Conservation (phyloP, 2,797 vertebrate genomes). For the Leptoclinus maculatus region DNA sequence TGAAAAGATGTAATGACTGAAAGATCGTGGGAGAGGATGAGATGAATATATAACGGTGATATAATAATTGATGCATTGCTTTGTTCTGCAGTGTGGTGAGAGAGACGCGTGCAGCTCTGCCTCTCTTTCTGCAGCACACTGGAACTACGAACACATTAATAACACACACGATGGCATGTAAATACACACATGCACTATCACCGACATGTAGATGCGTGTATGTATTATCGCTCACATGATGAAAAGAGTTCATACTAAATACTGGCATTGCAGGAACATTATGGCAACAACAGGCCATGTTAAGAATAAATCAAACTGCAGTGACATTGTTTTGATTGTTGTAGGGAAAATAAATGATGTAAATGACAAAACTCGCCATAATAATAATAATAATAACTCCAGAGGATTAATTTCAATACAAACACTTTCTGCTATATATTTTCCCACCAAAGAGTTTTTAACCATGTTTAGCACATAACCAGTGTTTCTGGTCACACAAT, state of each 20-base stretch:
- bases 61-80: conserved; percentile 7
- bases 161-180: background rate
- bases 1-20: background rate
- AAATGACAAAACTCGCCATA: background rate
- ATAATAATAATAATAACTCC: background rate
- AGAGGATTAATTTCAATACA: background rate
- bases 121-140: background rate
- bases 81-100: conserved; percentile 3
- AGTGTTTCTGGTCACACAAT: background rate
- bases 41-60: background rate
- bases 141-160: background rate
- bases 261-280: background rate
- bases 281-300: background rate
- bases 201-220: background rate
- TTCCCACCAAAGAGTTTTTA: background rate
- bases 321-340: background rate
- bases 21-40: background rate
- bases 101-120: background rate
- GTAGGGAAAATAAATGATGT: background rate
- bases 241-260: background rate
- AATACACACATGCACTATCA: background rate
- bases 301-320: background rate
- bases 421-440: background rate
- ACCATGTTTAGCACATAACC: background rate
- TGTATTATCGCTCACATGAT: background rate